phyloP scores from a whole-genome alignment of 2,888 invertebrate species.

The Drosophila affinis region DNA sequence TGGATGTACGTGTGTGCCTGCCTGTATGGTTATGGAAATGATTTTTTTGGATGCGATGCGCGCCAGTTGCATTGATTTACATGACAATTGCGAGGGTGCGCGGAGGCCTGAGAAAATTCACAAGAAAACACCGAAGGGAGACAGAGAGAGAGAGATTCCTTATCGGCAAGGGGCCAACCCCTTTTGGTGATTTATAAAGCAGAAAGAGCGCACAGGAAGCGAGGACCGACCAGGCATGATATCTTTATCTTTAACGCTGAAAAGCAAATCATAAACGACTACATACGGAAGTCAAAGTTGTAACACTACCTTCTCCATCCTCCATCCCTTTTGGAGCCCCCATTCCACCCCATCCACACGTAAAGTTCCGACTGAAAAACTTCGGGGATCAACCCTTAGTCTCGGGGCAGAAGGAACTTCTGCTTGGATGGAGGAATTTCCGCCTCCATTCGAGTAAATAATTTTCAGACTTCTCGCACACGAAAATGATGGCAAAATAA shows the following conservation, averaged over 20 bases:
- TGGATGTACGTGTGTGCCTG: constrained; percentile 12
- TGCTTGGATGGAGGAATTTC: constrained; percentile 35
- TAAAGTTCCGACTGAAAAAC: constrained; percentile 61
- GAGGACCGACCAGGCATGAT: constrained; percentile 27
- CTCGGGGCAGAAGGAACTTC: constrained; percentile 17
- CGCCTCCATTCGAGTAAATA: constrained; percentile 65
- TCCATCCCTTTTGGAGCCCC: not conserved
- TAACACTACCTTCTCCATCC: not conserved
- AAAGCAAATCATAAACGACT: constrained; percentile 70
- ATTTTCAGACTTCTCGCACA: constrained; percentile 56
- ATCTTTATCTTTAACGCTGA: constrained; percentile 60
- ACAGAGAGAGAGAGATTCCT: constrained; percentile 32
- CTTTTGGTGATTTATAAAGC: constrained; percentile 50
- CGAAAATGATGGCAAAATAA: constrained; percentile 39
- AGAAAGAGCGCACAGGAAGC: constrained; percentile 43
- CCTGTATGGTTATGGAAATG: constrained; percentile 69
- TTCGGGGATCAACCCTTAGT: constrained; percentile 54
- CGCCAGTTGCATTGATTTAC: constrained; percentile 67
- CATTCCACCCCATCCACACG: constrained; percentile 15
- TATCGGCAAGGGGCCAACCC: constrained; percentile 47
- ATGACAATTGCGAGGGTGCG: constrained; percentile 63
- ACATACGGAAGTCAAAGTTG: constrained; percentile 60
- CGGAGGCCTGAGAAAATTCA: constrained; percentile 63
- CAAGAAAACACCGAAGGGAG: constrained; percentile 34
- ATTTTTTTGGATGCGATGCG: constrained; percentile 47